phyloP scores from a whole-genome alignment of 2,888 invertebrate species.

The Yponomeuta sedellus region DNA sequence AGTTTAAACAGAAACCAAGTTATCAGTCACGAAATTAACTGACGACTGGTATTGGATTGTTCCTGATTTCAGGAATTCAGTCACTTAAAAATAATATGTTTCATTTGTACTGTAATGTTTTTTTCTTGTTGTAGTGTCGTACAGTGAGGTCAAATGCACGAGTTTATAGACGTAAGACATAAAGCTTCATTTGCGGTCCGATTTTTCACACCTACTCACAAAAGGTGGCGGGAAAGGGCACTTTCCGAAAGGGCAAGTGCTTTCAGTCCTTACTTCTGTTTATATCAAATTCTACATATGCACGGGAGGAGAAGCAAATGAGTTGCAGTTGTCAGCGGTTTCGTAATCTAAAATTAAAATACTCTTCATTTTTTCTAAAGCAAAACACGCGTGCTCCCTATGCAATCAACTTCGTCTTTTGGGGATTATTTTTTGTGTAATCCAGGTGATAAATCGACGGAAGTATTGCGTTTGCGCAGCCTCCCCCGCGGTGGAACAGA shows the following conservation, averaged over 20 bases:
- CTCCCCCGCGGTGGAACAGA: slow-evolving; percentile 43
- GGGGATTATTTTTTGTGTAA: slow-evolving; percentile 46
- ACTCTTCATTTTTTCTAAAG: slow-evolving; percentile 22
- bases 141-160: no score
- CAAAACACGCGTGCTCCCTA: slow-evolving; percentile 21
- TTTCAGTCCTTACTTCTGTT: not conserved
- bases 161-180: no score
- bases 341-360: slow-evolving; percentile 20
- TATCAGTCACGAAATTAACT: no score
- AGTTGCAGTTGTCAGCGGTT: slow-evolving; percentile 14
- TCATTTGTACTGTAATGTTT: no score
- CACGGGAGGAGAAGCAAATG: slow-evolving; percentile 10
- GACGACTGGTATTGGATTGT: no score
- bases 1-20: no score
- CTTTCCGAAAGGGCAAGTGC: not conserved
- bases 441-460: slow-evolving; percentile 60
- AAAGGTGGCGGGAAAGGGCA: not conserved
- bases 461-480: slow-evolving; percentile 29
- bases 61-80: no score
- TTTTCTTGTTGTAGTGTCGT: no score
- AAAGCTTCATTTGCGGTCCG: no score
- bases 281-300: slow-evolving; percentile 11
- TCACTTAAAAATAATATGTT: no score
- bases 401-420: slow-evolving; percentile 31
- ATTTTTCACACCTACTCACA: no score